Evolutionary conservation across 2,888 invertebrate genomes (phyloP), one percentile per base, ranked within the genome.

Genomic region (Patella pellucida): DNA sequence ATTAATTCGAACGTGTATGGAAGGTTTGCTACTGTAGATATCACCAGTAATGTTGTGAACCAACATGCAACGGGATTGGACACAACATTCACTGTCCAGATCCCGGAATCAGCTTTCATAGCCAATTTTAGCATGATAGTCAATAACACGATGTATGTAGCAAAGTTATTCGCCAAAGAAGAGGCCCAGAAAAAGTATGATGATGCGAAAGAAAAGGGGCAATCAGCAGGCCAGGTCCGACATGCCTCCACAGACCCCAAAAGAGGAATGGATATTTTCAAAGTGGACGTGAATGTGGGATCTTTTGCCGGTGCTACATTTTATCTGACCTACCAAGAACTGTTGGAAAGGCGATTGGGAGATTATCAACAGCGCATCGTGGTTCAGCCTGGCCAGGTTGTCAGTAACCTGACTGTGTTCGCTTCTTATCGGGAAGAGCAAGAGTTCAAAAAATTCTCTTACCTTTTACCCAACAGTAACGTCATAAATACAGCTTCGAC

Each of bases 271-370:
- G 82, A 84, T 16, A 76, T 76, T n/a, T 86, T 86, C 69, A 71
- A 69, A 12, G 79, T 95, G 1, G 92, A 93, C 0, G 93, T 94
- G 67, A 94, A 94, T 85, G 92, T 95, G 14, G 94, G 93, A 80
- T 92, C 94, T 0, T 89, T 92, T 70, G 92, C 92, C 16, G 93
- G 92, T 76, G 94, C 93, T 0, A 90, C 92, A 0, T 95, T 95
- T 89, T 94, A 94, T 85, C 89, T 95, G 78, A 94, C 93, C 0
- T 95, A 95, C 88, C 94, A 95, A 87, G 94, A 95, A 90, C 84
- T 95, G 62, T 88, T 95, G 71, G 89, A 92, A 19, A 92, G 95
- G 7, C 92, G 93, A 74, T 92, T 93, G 77, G 93, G 93, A 16
- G 92, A 93, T 7, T 95, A 95, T 91, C 93, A 94, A 85, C 93